These are phyloP conservation scores for Lepidothrix coronata DNA, from an alignment of 2,113 vertebrate species.

Conservation along the genomic window DNA sequence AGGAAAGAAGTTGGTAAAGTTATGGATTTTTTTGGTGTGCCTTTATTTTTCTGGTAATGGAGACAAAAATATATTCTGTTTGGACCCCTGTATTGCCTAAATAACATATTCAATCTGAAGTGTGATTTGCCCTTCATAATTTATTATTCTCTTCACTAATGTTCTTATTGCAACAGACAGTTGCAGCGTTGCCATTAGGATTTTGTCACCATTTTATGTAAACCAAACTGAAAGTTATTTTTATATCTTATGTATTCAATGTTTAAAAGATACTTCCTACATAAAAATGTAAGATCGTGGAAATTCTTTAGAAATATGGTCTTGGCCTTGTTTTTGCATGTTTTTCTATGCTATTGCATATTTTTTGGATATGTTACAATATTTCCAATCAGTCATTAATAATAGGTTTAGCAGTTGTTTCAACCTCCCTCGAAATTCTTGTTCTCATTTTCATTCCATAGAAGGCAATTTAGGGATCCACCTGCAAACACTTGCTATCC, in stretches of 20 bases:
- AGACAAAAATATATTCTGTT: not conserved
- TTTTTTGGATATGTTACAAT: not conserved
- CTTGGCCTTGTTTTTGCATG: not conserved
- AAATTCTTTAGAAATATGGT: conserved; percentile 9
- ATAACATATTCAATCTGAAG: not conserved
- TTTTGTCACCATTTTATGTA: not conserved
- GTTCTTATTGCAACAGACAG: not conserved
- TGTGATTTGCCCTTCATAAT: not conserved
- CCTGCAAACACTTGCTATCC: not conserved
- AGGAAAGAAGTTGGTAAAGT: not conserved
- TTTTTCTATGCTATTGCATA: not conserved
- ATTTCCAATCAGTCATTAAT: conserved; percentile 16
- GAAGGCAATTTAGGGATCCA: not conserved
- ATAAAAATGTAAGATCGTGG: not conserved
- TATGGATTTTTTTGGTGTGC: not conserved
- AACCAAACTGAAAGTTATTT: not conserved
- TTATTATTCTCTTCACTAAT: not conserved
- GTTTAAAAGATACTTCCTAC: not conserved
- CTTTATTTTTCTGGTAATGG: not conserved
- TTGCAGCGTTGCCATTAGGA: not conserved
- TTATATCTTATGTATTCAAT: not conserved
- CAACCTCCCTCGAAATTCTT: not conserved
- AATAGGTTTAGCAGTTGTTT: conserved; percentile 37
- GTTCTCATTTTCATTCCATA: not conserved
- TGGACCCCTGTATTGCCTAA: not conserved